phyloP scores from a whole-genome alignment of 2,113 vertebrate species.

The Myotis yumanensis region DNA sequence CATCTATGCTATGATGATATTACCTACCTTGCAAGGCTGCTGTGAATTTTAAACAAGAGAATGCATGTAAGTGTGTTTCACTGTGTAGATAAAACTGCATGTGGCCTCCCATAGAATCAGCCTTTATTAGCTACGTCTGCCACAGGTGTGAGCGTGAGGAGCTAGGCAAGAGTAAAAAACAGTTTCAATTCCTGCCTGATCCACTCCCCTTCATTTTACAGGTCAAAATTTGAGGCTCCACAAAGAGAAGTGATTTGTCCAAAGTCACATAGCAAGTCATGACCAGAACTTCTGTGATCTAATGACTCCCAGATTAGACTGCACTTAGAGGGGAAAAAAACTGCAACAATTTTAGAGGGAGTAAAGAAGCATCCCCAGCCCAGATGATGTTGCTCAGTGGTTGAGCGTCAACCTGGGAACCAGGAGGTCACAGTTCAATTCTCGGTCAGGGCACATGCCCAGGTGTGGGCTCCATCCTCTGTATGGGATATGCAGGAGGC shows the following conservation, averaged over 20 bases:
- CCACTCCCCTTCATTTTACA: not conserved
- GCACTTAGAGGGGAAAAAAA: not conserved
- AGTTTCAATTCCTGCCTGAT: not conserved
- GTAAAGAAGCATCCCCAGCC: no score
- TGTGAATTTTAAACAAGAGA: constrained; percentile 51
- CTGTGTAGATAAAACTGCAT: not conserved
- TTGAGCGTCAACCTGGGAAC: no score
- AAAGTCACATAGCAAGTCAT: constrained; percentile 3
- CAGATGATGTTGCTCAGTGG: no score
- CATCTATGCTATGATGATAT: not conserved
- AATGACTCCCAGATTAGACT: not conserved
- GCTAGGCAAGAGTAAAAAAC: constrained; percentile 10
- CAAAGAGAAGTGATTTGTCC: constrained; percentile 32
- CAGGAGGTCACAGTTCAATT: no score
- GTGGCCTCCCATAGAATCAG: not conserved
- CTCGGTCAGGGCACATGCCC: no score
- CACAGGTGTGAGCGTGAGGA: not conserved
- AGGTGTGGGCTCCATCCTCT: no score
- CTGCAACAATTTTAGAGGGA: not conserved
- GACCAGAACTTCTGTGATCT: not conserved
- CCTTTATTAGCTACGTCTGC: not conserved
- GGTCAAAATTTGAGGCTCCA: not conserved
- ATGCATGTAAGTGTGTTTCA: not conserved
- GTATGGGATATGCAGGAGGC: no score
- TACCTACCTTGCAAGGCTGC: not conserved